A percentile compares a stretch with the other conserved stretches of the same genome.
These are phyloP conservation scores for Mercenaria mercenaria DNA, from an alignment of 1,140 invertebrate genomes.

Conservation along the genomic window DNA sequence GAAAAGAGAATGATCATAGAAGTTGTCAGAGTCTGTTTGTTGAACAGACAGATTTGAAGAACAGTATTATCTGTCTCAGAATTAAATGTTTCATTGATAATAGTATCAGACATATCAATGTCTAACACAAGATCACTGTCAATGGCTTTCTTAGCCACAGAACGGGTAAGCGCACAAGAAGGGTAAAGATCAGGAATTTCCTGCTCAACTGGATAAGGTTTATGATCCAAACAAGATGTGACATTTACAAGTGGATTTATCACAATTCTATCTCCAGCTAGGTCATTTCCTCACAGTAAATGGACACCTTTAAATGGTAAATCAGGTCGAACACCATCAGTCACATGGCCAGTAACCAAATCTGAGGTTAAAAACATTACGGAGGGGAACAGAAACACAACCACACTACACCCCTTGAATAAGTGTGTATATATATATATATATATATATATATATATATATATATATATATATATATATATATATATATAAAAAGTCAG, in stretches of 20 bases:
- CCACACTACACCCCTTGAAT: conserved; percentile 34
- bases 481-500: conserved; percentile 41
- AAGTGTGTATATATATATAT: neutral
- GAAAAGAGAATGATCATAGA: too few relatives aligned
- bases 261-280: conserved; percentile 64
- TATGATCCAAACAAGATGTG: conserved; percentile 12
- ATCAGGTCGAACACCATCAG: too few relatives aligned
- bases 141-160: too few relatives aligned
- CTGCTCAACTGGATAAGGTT: neutral
- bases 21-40: too few relatives aligned
- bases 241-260: conserved; percentile 36
- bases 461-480: conserved; percentile 5
- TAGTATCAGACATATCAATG: too few relatives aligned
- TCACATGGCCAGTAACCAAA: too few relatives aligned
- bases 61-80: too few relatives aligned
- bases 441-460: neutral
- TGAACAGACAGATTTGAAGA: too few relatives aligned
- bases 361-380: too few relatives aligned
- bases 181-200: conserved; percentile 54
- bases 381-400: neutral
- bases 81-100: too few relatives aligned
- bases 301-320: conserved; percentile 64
- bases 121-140: too few relatives aligned
- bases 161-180: conserved; percentile 28
- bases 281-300: conserved; percentile 70